These are phyloP conservation scores for Semicossyphus pulcher DNA, from an alignment of 2,113 vertebrate genomes.

Conservation along the genomic window DNA sequence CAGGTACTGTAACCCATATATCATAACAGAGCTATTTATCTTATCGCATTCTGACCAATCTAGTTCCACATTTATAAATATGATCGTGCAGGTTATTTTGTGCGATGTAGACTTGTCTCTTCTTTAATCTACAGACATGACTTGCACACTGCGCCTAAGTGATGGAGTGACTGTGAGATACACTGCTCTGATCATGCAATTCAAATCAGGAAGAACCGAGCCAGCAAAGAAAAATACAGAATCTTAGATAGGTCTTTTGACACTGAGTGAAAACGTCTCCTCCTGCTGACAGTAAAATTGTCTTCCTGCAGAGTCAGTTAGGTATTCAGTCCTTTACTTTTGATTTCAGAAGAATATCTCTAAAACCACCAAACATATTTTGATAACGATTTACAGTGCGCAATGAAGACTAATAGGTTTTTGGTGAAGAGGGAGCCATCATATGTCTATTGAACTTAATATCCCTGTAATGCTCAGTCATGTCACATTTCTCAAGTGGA, in stretches of 20 bases:
- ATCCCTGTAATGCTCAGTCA: too few relatives aligned
- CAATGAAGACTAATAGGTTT: not conserved
- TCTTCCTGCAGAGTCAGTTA: not conserved
- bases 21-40: fast-evolving
- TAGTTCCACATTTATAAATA: not conserved
- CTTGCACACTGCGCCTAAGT: too few relatives aligned
- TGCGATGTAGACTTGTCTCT: not conserved
- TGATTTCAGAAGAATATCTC: not conserved
- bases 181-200: not conserved
- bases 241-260: not conserved
- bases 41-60: too few relatives aligned
- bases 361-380: not conserved
- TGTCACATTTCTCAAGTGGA: too few relatives aligned
- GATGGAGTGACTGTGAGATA: not conserved
- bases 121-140: not conserved
- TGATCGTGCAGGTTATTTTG: too few relatives aligned
- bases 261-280: not conserved
- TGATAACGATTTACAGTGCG: too few relatives aligned
- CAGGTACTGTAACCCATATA: too few relatives aligned
- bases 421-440: not conserved
- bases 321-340: not conserved
- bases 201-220: not conserved
- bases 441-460: too few relatives aligned
- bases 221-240: not conserved
- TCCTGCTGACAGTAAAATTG: not conserved